Base-by-base conservation (phyloP, 2,888 invertebrate species). In the Copidosoma aretas region DNA sequence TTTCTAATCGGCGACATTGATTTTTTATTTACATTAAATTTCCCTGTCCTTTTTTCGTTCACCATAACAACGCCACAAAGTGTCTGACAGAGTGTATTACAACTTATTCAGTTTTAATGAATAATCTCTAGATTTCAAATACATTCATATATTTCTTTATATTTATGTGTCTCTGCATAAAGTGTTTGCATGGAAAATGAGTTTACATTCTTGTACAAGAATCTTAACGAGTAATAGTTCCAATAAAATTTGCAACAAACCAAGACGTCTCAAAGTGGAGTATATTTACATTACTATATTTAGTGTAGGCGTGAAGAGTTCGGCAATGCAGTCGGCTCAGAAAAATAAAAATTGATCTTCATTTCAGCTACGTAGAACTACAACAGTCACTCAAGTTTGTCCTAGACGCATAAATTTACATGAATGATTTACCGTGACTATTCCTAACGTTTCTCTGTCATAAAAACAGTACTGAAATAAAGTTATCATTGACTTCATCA, bases 21-120 rank as follows among this genome's bases (percentile, higher is more conserved):
- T 61, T 46, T 60, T 64, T 64, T 71, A 71, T 71, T 67, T 71
- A 71, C 67, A 71, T 58, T 61, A 56, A 14, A 22, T 10, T 56
- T 51, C 17, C 39, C 21, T 24, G 10, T 32, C 46, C 21, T 66
- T 51, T 17, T 62, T 41, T 65, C 19, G 10, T 62, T 61, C 5
- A 60, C 41, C 51, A 15, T 60, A 57, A 60, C 22, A 62, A 24
- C 41, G 59, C 69, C 41, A n/a, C 46, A 65, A 54, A 51, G 25
- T 60, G 32, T 56, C n/a, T 59, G 15, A 41, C 43, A 2, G 3
- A 14, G 43, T 43, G 60, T 56, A 25, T 51, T 57, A 58, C 4
- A 32, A 32, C 3, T 32, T 32, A 32, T 32, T 32, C 32, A 32
- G 32, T 32, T 5, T 32, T 8, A 32, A 32, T 8, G 32, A 32